Percentiles rank a stretch among this genome's conserved stretches.
Evolutionary conservation across 2,888 invertebrate species (phyloP).

Genomic region (Linnaemya tessellans): DNA sequence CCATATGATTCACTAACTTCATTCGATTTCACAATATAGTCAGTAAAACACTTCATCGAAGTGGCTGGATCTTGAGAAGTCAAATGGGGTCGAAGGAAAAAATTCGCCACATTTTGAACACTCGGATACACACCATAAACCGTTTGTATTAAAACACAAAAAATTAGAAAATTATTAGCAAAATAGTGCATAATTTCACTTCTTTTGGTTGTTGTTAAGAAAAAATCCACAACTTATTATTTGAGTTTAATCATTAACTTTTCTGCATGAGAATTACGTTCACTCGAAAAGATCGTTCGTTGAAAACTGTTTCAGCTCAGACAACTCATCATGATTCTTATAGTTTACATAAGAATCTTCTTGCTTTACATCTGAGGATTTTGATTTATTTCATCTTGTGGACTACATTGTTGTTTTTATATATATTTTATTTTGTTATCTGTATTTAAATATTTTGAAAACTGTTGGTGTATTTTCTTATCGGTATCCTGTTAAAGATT

Average conservation of each 20-base stretch:
- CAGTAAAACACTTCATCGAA: constrained; percentile 77
- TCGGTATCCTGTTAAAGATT: constrained; percentile 7
- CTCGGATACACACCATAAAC: constrained; percentile 42
- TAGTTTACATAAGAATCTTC: constrained; percentile 42
- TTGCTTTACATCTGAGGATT: constrained; percentile 2
- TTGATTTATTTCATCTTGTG: constrained; percentile 28
- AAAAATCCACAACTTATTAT: not conserved
- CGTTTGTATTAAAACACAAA: constrained; percentile 27
- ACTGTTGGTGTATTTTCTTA: constrained; percentile 14
- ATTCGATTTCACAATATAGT: constrained; percentile 78
- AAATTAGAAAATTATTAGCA: constrained; percentile 9
- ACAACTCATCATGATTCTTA: constrained; percentile 49
- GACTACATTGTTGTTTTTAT: not conserved
- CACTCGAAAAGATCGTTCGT: constrained; percentile 5
- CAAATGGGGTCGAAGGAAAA: constrained; percentile 77
- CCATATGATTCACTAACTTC: constrained; percentile 76
- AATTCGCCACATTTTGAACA: constrained; percentile 76
- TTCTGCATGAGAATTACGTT: constrained; percentile 7
- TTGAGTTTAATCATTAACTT: constrained; percentile 12
- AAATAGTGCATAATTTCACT: constrained; percentile 44
- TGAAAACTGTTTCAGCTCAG: constrained; percentile 40
- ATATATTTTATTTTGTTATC: constrained; percentile 49
- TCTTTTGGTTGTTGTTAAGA: not conserved
- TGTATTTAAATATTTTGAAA: constrained; percentile 37
- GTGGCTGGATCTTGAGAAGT: constrained; percentile 75